These are phyloP conservation scores for Salarias fasciatus DNA, from an alignment of 2,797 vertebrate species.

Conservation along the genomic window DNA sequence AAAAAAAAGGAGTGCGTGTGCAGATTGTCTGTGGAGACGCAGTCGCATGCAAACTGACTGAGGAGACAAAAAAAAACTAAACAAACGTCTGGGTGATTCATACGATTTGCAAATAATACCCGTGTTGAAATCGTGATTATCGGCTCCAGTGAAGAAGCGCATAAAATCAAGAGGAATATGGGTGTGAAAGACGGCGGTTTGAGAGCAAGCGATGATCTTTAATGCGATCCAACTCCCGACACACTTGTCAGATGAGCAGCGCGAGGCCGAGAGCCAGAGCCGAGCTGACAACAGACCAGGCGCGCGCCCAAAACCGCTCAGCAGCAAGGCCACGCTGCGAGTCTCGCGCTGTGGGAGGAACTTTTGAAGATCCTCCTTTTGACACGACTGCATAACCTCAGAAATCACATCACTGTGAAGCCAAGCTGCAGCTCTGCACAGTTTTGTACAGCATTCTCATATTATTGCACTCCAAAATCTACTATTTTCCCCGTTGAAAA, in stretches of 20 bases:
- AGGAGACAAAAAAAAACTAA: slow-evolving; percentile 27
- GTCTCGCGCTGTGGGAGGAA: slow-evolving; percentile 15
- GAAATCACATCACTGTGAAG: neutral
- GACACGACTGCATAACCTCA: neutral
- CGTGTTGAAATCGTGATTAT: slow-evolving; percentile 7
- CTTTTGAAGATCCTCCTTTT: slow-evolving; percentile 16
- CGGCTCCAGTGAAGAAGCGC: neutral
- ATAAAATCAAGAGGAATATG: neutral
- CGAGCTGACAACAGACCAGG: slow-evolving; percentile 31
- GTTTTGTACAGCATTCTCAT: too few species aligned
- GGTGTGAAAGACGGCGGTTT: slow-evolving; percentile 13
- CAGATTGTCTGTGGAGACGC: slow-evolving; percentile 20
- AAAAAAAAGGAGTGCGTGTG: neutral
- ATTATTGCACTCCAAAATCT: too few species aligned
- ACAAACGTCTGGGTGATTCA: slow-evolving; percentile 12
- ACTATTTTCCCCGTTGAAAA: too few species aligned
- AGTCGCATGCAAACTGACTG: slow-evolving; percentile 49
- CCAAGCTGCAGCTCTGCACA: neutral
- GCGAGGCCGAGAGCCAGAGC: slow-evolving; percentile 31
- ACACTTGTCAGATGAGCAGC: slow-evolving; percentile 32
- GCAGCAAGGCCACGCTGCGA: slow-evolving; percentile 18
- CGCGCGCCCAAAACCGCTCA: slow-evolving; percentile 7
- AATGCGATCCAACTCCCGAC: slow-evolving; percentile 28
- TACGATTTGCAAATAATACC: slow-evolving; percentile 21
- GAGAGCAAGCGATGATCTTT: slow-evolving; percentile 18